Evolutionary conservation across 2,113 vertebrate species (phyloP).

Genomic region (Aphelocoma coerulescens): DNA sequence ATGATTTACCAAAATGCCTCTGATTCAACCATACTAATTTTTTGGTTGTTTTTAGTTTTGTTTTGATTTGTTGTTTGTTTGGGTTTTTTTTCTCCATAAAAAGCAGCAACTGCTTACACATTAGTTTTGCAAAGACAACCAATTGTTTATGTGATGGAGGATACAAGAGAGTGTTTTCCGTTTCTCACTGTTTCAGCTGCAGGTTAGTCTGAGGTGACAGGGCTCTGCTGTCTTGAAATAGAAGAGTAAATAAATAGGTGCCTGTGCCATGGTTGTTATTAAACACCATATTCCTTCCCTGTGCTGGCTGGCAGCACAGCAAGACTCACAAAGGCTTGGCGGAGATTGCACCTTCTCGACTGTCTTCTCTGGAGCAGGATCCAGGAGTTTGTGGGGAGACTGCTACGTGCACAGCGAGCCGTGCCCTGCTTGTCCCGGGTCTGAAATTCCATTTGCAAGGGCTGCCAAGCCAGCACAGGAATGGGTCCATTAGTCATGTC

Average conservation of each 20-base stretch:
- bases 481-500: background rate
- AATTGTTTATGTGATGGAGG: background rate
- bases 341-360: background rate
- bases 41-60: background rate
- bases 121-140: background rate
- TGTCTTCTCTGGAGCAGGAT: background rate
- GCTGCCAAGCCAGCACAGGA: background rate
- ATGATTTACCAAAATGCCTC: background rate
- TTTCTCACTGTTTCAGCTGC: background rate
- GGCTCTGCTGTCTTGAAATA: background rate
- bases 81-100: rapidly evolving
- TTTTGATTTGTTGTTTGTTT: background rate
- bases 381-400: background rate
- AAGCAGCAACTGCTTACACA: background rate
- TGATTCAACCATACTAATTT: background rate
- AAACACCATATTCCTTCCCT: background rate
- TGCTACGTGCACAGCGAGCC: background rate
- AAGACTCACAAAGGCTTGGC: background rate
- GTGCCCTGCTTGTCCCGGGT: background rate
- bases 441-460: background rate
- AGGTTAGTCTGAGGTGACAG: background rate
- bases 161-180: background rate
- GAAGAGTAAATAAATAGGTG: background rate
- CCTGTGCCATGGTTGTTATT: background rate
- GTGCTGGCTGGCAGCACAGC: background rate